Conservation (phyloP, 2,113 vertebrate genomes). For the Gymnarchus niloticus region DNA sequence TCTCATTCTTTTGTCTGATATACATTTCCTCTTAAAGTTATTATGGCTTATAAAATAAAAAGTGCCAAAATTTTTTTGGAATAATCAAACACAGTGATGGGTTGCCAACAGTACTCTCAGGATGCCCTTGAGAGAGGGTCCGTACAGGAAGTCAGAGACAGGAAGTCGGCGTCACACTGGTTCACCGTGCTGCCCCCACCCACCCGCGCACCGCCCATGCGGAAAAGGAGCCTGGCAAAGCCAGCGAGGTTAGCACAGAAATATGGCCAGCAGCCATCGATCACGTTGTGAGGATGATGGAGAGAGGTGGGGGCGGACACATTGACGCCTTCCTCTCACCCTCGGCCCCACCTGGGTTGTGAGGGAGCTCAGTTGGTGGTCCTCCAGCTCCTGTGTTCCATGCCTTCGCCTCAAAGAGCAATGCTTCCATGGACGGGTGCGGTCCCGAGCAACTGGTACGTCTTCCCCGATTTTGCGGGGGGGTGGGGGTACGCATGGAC, state of each 20-base stretch:
- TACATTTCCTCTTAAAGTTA: conserved; percentile 64
- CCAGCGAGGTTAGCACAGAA: conserved; percentile 49
- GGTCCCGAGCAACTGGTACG: background rate
- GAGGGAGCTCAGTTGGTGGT: background rate
- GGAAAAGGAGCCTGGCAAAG: too few relatives aligned
- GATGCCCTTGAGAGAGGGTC: conserved; percentile 35
- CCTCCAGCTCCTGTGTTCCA: background rate
- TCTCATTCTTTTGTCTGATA: background rate
- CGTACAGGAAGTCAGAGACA: conserved; percentile 44
- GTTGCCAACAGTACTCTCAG: conserved; percentile 62
- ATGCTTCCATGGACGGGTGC: background rate
- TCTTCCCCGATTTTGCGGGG: background rate
- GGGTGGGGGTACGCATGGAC: background rate
- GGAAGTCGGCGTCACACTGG: conserved; percentile 47
- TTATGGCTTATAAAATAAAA: conserved; percentile 78
- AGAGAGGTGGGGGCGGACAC: conserved; percentile 36
- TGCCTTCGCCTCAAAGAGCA: background rate
- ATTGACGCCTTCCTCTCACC: too few relatives aligned
- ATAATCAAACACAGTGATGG: conserved; percentile 76
- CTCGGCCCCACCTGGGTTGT: conserved; percentile 34
- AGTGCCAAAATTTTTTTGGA: conserved; percentile 69
- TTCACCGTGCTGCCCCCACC: conserved; percentile 17
- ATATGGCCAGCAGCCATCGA: conserved; percentile 38
- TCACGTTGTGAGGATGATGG: conserved; percentile 36
- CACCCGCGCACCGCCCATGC: conserved; percentile 40